Evolutionary conservation across 2,888 invertebrate genomes (phyloP), one percentile per base, ranked within the genome.

Genomic region (Pasiphila rectangulata): DNA sequence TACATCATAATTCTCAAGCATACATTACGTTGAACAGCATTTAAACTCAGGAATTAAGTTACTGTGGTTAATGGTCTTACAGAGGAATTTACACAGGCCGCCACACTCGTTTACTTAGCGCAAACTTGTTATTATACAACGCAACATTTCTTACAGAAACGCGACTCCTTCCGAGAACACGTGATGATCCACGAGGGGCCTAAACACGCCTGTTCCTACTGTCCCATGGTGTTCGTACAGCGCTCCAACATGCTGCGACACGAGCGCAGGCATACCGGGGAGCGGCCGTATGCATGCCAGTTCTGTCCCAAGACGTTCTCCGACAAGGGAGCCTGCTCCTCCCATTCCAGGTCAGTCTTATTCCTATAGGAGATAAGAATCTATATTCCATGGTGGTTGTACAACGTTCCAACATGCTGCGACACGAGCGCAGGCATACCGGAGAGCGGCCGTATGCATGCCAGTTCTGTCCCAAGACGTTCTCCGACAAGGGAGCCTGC

Each of bases 351-450:
- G 88, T 84, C 46, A 42, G 34, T n/a, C n/a, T n/a, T n/a, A n/a
- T n/a, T n/a, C n/a, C n/a, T n/a, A n/a, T n/a, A n/a, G n/a, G n/a
- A n/a, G n/a, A n/a, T n/a, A n/a, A n/a, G n/a, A n/a, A n/a, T n/a
- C n/a, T n/a, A n/a, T 91, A 91, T 63, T 86, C 90, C 9, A 90
- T 90, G 80, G 82, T 89, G 6, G 91, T 91, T 78, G 91, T 91
- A 21, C 91, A 91, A 62, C 86, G 90, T 29, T 90, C 90, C 46
- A 91, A 91, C 76, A 85, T 91, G 81, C 64, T 90, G 41, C 83
- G 91, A 0, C 91, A 91, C 70, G 88, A 90, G 61, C 80, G 91
- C 0, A 77, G 90, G 0, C 91, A 91, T 67, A 90, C 91, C 0
- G 90, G 91, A 53, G 90, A 90, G 64, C 77, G 90, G 36, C 91